Base-by-base conservation (phyloP, 2,113 vertebrate genomes). In the Bucco capensis region DNA sequence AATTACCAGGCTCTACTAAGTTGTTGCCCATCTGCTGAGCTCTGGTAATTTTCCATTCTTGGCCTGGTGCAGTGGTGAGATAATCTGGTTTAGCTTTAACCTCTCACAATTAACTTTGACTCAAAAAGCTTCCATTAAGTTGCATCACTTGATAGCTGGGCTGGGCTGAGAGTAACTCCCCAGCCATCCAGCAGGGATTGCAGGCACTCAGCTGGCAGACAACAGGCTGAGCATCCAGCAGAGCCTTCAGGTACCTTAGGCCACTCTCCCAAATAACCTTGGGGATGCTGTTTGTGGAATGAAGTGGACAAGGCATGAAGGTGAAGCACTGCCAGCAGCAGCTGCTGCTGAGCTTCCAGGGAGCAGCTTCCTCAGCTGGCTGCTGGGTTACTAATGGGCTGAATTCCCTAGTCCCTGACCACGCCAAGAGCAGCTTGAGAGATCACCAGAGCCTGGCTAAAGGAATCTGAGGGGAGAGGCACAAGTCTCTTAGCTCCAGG, bases 101-200 rank as follows among this genome's bases (percentile, higher is more conserved):
- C n/a, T 84, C 74, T 93, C 87, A 85, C 89, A 91, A 91, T 89
- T 94, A 91, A 76, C 62, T 89, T 89, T 58, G 87, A 87, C 92
- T 76, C 6, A 5, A 47, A 92, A 87, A 31, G 28, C 79, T 87
- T 84, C 82, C 60, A 53, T 87, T 75, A 91, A 87, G 84, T 57
- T 0, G 0, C 58, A 70, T 57, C 62, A 2, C 71, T 85, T 89
- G 47, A 58, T 64, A 79, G 58, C 37, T 83, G 71, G 61, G 50
- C 76, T 70, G 58, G 38, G 33, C 74, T 76, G 75, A 64, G 42
- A 40, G 56, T 35, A 42, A 1, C 2, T 31, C 54, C 66, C 16
- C 13, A 50, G 54, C 33, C 70, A 64, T 23, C 74, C 74, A 46
- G 60, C 19, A 24, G 54, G 44, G 50, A 70, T 50, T 61, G 14